Base-by-base conservation (phyloP, 2,797 vertebrate species). In the Okamejei kenojei region DNA sequence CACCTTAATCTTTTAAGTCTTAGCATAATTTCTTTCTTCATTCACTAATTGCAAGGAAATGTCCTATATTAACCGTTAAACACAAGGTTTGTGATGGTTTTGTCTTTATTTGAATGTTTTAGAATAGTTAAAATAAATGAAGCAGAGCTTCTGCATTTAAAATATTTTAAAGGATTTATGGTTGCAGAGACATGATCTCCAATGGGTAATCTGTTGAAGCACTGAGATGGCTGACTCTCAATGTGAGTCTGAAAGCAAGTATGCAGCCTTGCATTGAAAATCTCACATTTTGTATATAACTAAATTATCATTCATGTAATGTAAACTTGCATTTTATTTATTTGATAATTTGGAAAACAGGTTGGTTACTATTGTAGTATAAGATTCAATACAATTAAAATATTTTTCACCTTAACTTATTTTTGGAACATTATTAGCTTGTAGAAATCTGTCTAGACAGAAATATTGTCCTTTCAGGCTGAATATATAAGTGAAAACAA, bases 171-270 rank as follows among this genome's bases (percentile, higher is more conserved):
- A 15, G 71, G 71, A 76, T 92, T 92, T 58, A 92, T 92, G 90
- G 71, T 92, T 76, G 71, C 38, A 92, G 38, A 92, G 90, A 76
- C 45, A 74, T 74, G 73, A 92, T 92, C 68, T 92, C 26, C 26
- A 92, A 92, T 58, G 71, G 71, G 71, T 92, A 92, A 92, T 92
- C 71, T 92, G 90, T 92, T 54, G 90, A 92, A 92, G 38, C 68
- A 76, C 35, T 58, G 90, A 92, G 90, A 92, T 92, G 90, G 71
- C 90, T 76, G 21, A 29, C 26, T 92, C 90, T 76, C 45, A 76
- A 92, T 65, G 73, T 54, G 35, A 76, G 38, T 32, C 90, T 92
- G 35, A 92, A 45, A 54, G 71, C 38, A 45, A 74, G 71, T 58
- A 76, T 74, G 35, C 38, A 58, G 38, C 54, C 45, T 76, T 92